Evolutionary conservation across 2,113 vertebrate genomes (phyloP), one percentile per base, ranked within the genome.

Genomic region (Indicator indicator): DNA sequence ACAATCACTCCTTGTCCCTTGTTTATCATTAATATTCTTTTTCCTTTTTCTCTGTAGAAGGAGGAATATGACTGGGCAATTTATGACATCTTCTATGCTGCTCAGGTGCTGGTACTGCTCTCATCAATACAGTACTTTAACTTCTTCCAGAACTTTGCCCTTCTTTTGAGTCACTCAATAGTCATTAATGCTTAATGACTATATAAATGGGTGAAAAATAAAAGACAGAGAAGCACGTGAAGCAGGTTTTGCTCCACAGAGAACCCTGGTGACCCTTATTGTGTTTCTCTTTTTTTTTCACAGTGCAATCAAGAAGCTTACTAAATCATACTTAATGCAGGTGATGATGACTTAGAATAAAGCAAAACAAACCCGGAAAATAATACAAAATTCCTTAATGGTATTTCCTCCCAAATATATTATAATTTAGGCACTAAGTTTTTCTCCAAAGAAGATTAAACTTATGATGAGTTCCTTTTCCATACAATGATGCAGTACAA

Each of bases 151-250:
- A 71, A 91, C n/a, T 84, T 44, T 95, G 89, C 76, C 79, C 65
- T 94, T 95, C 83, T 93, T 82, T 46, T 78, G 83, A 82, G 76
- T 84, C 83, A 93, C 46, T 97, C 90, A 90, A 93, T 90, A 95
- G 91, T 42, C 56, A 81, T 95, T 95, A 96, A 94, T 92, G 30
- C 88, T 93, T 95, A 95, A 95, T 79, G 46, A 44, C 36, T 54
- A 42, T 62, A 90, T 59, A 74, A 90, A 36, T 14, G 10, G 44
- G 19, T 88, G 48, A 69, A 67, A 91, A 32, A 88, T 32, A 90
- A 90, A 95, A 95, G 87, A 50, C 50, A 83, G 85, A 72, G 81
- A 78, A 90, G 58, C 59, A 72, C 19, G 40, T 8, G 0, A 72
- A 95, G 69, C 83, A 84, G 58, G 83, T 91, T 93, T 90, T 63